Conservation (phyloP, 2,113 vertebrate genomes). For the Platysternon megacephalum region DNA sequence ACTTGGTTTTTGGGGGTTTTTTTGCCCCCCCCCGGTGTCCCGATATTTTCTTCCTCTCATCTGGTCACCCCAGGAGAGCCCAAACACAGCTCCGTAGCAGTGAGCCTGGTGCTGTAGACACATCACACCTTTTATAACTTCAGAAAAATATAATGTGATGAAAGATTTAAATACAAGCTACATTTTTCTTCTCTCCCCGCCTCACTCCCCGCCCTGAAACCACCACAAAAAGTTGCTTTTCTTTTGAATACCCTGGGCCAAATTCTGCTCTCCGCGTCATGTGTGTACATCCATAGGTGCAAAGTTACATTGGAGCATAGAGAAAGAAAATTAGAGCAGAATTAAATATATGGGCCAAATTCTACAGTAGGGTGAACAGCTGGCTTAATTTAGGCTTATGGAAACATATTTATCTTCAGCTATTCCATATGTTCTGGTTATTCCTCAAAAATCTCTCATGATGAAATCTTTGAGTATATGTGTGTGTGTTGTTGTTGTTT, state of each 20-base stretch:
- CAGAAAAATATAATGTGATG: background rate
- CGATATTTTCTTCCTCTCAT: too few species aligned
- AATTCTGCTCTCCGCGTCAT: background rate
- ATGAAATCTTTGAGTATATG: background rate
- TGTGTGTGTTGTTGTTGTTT: background rate
- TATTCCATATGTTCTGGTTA: background rate
- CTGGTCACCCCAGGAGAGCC: too few species aligned
- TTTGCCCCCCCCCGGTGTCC: too few species aligned
- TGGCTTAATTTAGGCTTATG: background rate
- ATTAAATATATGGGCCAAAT: background rate
- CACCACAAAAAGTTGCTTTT: background rate
- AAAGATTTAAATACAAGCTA: background rate
- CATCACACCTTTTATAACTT: background rate
- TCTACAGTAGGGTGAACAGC: background rate
- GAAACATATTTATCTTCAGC: background rate
- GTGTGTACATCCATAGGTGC: background rate
- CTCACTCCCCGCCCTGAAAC: background rate
- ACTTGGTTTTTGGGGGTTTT: too few species aligned
- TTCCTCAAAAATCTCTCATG: background rate
- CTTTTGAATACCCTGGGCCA: background rate
- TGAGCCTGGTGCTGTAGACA: background rate
- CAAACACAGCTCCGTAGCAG: background rate
- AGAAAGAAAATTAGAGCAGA: background rate
- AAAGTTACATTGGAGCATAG: background rate
- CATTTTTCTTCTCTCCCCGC: background rate